Evolutionary conservation across 2,797 vertebrate genomes (phyloP).

Genomic region (Picus viridis): DNA sequence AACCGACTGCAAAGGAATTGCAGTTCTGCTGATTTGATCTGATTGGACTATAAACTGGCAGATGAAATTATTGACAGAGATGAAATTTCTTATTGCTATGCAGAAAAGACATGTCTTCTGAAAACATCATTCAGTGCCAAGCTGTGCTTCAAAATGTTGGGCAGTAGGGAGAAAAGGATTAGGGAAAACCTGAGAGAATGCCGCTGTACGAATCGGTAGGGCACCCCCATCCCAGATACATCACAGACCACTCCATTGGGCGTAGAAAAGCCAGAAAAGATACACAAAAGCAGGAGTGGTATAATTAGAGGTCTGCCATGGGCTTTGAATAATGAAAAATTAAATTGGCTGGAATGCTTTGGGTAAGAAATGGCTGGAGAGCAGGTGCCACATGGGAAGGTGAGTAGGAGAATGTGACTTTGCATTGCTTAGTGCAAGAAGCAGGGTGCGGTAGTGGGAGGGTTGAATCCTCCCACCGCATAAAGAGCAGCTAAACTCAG

Average conservation of each 20-base stretch:
- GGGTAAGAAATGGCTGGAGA: background rate
- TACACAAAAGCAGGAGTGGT: background rate
- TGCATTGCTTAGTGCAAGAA: background rate
- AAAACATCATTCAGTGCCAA: background rate
- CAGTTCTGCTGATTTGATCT: background rate
- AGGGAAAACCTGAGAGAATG: background rate
- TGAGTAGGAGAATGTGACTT: background rate
- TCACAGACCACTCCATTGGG: background rate
- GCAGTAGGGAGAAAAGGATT: background rate
- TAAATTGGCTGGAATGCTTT: background rate
- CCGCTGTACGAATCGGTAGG: background rate
- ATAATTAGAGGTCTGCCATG: background rate
- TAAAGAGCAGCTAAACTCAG: no score
- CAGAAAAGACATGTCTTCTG: background rate
- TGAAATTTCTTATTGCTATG: background rate
- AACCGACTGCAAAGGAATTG: background rate
- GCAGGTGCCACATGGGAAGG: background rate
- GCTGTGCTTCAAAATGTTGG: background rate
- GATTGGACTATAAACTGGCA: background rate
- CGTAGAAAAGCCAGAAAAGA: background rate
- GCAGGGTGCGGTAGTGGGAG: background rate
- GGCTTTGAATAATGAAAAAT: background rate
- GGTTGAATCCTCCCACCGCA: no score
- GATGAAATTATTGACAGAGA: background rate
- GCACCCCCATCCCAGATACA: background rate